Evolutionary conservation across 1,140 invertebrate species (phyloP).

Genomic region (Magallana ariakensis): DNA sequence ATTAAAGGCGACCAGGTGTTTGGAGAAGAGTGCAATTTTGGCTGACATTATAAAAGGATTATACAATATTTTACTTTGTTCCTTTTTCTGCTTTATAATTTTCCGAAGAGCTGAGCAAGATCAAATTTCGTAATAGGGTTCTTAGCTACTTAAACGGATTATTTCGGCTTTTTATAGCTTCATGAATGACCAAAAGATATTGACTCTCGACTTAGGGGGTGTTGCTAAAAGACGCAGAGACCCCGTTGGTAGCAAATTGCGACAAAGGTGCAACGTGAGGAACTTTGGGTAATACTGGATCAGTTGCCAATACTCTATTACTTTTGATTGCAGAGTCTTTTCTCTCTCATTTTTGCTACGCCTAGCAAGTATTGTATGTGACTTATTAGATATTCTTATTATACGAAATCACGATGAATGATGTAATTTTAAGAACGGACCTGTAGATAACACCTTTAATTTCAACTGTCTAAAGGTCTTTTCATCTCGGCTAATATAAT

Average conservation of each 20-base stretch:
- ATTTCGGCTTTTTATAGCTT: slow-evolving; percentile 10
- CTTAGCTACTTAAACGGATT: slow-evolving; percentile 25
- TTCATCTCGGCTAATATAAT: slow-evolving; percentile 21
- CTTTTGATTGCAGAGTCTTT: background rate
- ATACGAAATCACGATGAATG: slow-evolving; percentile 17
- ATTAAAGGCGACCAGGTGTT: slow-evolving; percentile 15
- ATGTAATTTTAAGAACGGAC: slow-evolving; percentile 15
- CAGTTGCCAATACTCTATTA: slow-evolving; percentile 15
- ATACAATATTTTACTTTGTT: slow-evolving; percentile 23
- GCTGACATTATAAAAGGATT: slow-evolving; percentile 28
- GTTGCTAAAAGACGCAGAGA: background rate
- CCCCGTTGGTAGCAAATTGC: background rate
- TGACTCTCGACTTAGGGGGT: slow-evolving; percentile 34
- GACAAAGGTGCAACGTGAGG: background rate
- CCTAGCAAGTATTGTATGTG: slow-evolving; percentile 27
- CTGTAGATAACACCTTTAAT: slow-evolving; percentile 17
- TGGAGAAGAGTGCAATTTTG: slow-evolving; percentile 19
- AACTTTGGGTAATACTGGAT: slow-evolving; percentile 11
- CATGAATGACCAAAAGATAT: slow-evolving; percentile 34
- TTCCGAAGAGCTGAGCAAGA: background rate
- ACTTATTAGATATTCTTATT: slow-evolving; percentile 25
- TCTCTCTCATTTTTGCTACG: slow-evolving; percentile 32
- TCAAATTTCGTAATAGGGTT: slow-evolving; percentile 27
- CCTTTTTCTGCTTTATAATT: slow-evolving; percentile 32
- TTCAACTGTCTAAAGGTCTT: background rate